Conservation (phyloP, 2,113 vertebrate genomes). For the Scortum barcoo region DNA sequence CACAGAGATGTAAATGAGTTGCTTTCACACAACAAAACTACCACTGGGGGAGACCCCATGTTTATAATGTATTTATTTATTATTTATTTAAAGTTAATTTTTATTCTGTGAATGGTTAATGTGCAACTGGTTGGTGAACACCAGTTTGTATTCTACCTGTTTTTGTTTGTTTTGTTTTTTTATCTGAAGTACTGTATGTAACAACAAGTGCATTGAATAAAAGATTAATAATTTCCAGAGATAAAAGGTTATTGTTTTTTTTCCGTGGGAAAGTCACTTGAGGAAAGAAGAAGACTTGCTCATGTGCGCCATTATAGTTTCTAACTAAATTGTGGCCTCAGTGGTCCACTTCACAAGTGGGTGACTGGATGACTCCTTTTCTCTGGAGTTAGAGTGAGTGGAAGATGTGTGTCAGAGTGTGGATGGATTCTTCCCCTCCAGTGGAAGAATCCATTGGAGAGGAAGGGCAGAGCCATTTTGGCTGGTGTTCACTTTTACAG, state of each 20-base stretch:
- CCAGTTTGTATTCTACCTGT: slow-evolving; percentile 34
- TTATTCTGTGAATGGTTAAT: slow-evolving; percentile 46
- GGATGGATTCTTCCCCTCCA: too few species aligned
- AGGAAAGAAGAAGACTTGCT: slow-evolving; percentile 17
- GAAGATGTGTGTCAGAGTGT: slow-evolving; percentile 26
- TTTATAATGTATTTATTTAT: slow-evolving; percentile 72
- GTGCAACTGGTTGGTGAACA: slow-evolving; percentile 28
- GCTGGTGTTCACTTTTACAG: not conserved
- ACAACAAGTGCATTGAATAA: slow-evolving; percentile 59
- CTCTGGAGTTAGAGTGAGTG: slow-evolving; percentile 17
- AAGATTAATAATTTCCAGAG: slow-evolving; percentile 16
- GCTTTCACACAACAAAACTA: slow-evolving; percentile 55
- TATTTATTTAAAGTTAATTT: slow-evolving; percentile 63
- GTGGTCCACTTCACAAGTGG: slow-evolving; percentile 48
- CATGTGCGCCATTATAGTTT: not conserved
- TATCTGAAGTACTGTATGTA: slow-evolving; percentile 46
- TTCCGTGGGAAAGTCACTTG: slow-evolving; percentile 14
- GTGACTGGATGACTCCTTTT: slow-evolving; percentile 50
- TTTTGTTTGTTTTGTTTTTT: slow-evolving; percentile 45
- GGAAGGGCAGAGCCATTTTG: too few species aligned
- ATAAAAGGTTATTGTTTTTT: slow-evolving; percentile 14
- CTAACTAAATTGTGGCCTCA: not conserved
- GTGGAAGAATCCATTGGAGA: too few species aligned
- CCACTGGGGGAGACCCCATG: slow-evolving; percentile 28
- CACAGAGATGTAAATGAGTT: not conserved